Percentiles rank a stretch among this genome's conserved stretches.
Conservation (phyloP, 2,797 vertebrate species). For the Rousettus madagascariensis region DNA sequence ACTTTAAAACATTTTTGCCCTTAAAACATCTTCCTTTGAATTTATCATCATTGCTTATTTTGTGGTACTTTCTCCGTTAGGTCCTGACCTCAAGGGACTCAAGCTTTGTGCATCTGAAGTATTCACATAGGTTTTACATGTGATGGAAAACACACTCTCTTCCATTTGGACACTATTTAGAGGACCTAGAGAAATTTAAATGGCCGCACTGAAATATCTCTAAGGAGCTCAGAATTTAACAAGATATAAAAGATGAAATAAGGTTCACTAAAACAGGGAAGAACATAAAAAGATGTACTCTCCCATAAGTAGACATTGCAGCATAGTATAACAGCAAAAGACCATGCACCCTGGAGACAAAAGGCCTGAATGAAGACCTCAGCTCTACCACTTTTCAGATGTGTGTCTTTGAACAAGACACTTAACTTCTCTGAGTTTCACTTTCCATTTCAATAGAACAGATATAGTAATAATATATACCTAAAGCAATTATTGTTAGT, state of each 20-base stretch:
- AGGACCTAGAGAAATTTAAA: neutral
- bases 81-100: neutral
- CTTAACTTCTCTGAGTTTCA: neutral
- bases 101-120: neutral
- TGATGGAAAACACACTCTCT: neutral
- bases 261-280: slow-evolving; percentile 7
- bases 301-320: neutral
- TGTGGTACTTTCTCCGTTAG: slow-evolving; percentile 30
- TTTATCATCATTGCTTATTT: neutral
- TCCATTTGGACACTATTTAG: neutral
- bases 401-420: neutral
- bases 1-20: too few relatives aligned
- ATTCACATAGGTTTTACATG: neutral
- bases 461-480: neutral
- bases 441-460: neutral
- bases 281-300: neutral
- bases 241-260: slow-evolving; percentile 14
- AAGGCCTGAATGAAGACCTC: neutral
- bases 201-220: slow-evolving; percentile 1
- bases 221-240: slow-evolving; percentile 30
- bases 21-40: slow-evolving; percentile 1
- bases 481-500: neutral
- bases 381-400: neutral
- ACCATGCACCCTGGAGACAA: neutral
- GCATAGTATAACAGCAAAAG: neutral